phyloP scores from a whole-genome alignment of 2,888 invertebrate genomes.

The Macrosiphum euphorbiae region DNA sequence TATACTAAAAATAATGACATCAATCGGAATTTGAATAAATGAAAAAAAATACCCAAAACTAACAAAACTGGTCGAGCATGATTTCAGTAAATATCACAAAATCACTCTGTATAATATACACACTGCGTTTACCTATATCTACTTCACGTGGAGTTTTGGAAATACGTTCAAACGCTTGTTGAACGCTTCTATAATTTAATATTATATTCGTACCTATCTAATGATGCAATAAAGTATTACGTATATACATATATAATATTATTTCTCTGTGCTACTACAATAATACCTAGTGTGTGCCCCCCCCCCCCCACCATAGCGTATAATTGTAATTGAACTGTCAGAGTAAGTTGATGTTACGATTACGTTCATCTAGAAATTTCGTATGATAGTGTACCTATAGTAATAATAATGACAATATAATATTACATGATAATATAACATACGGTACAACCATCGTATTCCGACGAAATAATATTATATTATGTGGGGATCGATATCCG shows the following conservation, averaged over 20 bases:
- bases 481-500: not conserved
- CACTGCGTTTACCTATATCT: too few relatives aligned
- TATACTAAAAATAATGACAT: not conserved
- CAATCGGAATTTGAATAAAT: not conserved
- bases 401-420: not conserved
- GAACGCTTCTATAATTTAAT: too few relatives aligned
- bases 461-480: not conserved
- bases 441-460: not conserved
- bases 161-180: not conserved
- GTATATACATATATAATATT: not conserved
- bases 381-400: not conserved
- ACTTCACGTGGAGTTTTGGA: not conserved
- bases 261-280: not conserved
- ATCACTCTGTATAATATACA: not conserved
- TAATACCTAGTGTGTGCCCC: not conserved
- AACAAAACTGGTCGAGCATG: not conserved
- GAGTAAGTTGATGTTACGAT: slow-evolving; percentile 32
- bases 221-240: not conserved
- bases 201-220: not conserved
- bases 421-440: not conserved
- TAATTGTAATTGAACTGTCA: slow-evolving; percentile 47
- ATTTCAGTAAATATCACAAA: not conserved
- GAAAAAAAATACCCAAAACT: not conserved
- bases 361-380: not conserved
- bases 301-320: not conserved